Percentiles rank a stretch among this genome's conserved stretches.
Conservation (phyloP, 1,140 invertebrate species). For the Octopus bimaculoides region DNA sequence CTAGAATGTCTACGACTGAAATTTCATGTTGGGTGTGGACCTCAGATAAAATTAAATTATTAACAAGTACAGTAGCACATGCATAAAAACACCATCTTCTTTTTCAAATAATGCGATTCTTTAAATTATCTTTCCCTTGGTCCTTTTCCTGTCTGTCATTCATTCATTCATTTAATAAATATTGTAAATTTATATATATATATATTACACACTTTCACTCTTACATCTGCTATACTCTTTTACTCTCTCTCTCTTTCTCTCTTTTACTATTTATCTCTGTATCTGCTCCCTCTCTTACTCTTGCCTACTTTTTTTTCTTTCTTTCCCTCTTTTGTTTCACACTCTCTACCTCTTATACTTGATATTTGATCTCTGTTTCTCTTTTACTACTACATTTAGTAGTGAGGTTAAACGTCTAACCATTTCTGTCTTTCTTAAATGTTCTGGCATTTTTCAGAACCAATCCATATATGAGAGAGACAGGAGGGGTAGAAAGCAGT, state of each 20-base stretch:
- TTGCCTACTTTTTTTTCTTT: not conserved
- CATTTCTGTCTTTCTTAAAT: not conserved
- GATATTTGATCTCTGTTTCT: not conserved
- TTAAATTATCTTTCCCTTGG: too few relatives aligned
- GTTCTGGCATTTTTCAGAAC: not conserved
- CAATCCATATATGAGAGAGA: not conserved
- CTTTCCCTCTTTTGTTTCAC: not conserved
- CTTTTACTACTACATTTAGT: not conserved
- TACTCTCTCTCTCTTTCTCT: not conserved
- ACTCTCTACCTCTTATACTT: not conserved
- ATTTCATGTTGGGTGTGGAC: too few relatives aligned
- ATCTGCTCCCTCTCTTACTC: not conserved
- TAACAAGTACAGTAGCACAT: too few relatives aligned
- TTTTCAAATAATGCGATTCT: too few relatives aligned
- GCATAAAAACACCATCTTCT: too few relatives aligned
- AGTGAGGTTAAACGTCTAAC: not conserved
- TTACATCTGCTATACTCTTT: not conserved
- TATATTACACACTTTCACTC: not conserved
- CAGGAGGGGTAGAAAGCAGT: not conserved
- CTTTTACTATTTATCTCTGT: not conserved
- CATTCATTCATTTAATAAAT: too few relatives aligned
- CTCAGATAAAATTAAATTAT: too few relatives aligned
- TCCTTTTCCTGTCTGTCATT: too few relatives aligned
- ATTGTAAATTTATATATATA: too few relatives aligned
- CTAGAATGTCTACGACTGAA: too few relatives aligned